Percentiles rank a stretch among this genome's conserved stretches.
These are phyloP conservation scores for Conus ventricosus DNA, from an alignment of 1,140 invertebrate species.

Conservation along the genomic window DNA sequence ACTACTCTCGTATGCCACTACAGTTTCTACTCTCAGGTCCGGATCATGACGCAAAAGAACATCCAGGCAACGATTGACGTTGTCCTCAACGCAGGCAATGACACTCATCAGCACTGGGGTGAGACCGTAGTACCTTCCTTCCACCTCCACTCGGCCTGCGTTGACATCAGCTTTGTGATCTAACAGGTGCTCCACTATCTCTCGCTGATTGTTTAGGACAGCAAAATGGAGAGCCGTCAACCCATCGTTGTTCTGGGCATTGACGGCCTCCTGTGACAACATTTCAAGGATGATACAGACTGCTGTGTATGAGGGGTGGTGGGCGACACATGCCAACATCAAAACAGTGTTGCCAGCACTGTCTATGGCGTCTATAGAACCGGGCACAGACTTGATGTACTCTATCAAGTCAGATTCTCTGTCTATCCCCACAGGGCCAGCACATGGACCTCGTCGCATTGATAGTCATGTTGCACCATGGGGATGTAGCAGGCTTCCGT, in stretches of 20 bases:
- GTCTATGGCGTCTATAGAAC: neutral
- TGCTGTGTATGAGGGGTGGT: neutral
- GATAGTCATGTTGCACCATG: too few relatives aligned
- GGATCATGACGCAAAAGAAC: neutral
- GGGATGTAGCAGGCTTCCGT: too few relatives aligned
- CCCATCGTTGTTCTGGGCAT: neutral
- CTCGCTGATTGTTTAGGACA: neutral
- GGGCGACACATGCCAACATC: neutral
- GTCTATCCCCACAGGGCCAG: too few relatives aligned
- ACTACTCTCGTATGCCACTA: too few relatives aligned
- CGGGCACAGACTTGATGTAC: too few relatives aligned
- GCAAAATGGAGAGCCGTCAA: neutral
- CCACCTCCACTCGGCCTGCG: neutral
- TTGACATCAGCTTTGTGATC: neutral
- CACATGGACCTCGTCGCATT: too few relatives aligned
- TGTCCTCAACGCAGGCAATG: too few relatives aligned
- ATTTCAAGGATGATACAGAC: neutral
- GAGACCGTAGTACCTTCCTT: neutral
- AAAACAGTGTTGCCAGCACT: neutral
- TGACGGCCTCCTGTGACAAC: neutral
- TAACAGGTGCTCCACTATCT: neutral
- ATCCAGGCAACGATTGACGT: neutral
- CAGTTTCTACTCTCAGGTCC: neutral
- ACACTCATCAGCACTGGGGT: too few relatives aligned
- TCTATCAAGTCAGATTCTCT: too few relatives aligned